These are phyloP conservation scores for Hydractinia symbiolongicarpus DNA, from an alignment of 30 jellyfish, hydroid and myxozoan genomes.

Conservation along the genomic window DNA sequence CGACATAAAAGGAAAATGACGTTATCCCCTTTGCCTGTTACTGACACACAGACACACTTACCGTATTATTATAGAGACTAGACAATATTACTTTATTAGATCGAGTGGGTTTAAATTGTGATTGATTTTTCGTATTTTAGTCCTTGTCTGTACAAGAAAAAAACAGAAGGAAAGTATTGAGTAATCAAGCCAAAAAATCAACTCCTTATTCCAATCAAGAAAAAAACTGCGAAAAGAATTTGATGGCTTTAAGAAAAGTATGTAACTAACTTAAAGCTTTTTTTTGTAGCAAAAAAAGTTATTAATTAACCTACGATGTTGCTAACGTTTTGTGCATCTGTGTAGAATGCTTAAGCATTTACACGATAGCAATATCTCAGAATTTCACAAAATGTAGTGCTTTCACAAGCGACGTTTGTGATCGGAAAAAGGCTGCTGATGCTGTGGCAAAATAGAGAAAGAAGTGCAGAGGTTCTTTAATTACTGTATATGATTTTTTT, in stretches of 20 bases:
- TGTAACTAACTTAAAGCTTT: neutral
- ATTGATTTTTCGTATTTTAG: constrained; percentile 21
- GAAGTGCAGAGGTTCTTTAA: constrained; percentile 66
- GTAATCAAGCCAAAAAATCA: constrained; percentile 44
- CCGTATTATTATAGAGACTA: neutral
- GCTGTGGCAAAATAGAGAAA: constrained; percentile 60
- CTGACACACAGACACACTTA: too few species aligned
- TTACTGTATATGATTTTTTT: neutral
- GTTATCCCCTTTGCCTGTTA: too few species aligned
- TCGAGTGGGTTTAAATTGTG: neutral
- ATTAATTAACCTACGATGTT: too few species aligned
- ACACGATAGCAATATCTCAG: too few species aligned
- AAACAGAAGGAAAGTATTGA: constrained; percentile 39
- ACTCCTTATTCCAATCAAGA: constrained; percentile 59
- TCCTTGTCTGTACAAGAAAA: constrained; percentile 54
- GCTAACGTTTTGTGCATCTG: too few species aligned
- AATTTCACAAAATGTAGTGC: too few species aligned
- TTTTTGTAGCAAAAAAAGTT: too few species aligned
- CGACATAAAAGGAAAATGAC: too few species aligned
- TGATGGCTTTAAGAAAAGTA: constrained; percentile 44
- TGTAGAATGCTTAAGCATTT: too few species aligned
- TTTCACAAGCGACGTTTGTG: too few species aligned
- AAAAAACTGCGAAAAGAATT: constrained; percentile 40
- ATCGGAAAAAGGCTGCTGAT: constrained; percentile 37
- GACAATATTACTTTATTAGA: too few species aligned